phyloP scores from a whole-genome alignment of 1,140 invertebrate species.

The Lepidostoma basale region DNA sequence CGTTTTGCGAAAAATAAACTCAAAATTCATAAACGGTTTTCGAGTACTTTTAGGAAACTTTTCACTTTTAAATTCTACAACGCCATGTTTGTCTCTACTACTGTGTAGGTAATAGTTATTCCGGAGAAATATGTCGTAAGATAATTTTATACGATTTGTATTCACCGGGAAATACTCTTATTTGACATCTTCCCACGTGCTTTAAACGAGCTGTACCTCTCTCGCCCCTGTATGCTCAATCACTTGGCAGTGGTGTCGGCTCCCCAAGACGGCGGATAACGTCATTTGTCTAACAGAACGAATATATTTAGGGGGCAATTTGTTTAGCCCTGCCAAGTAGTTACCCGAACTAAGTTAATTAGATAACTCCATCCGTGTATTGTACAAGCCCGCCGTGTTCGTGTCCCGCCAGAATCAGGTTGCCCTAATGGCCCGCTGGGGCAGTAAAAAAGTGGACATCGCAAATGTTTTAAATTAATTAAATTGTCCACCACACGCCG shows the following conservation, averaged over 20 bases:
- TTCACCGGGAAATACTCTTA: no score
- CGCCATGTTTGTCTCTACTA: no score
- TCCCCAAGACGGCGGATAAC: neutral
- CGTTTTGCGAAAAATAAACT: no score
- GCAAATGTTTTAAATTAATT: conserved; percentile 26
- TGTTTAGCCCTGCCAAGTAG: conserved; percentile 5
- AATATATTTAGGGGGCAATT: neutral
- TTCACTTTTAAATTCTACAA: no score
- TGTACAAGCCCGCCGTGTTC: conserved; percentile 4
- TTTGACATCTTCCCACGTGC: no score
- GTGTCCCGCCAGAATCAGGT: conserved; percentile 7
- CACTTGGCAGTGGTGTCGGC: neutral
- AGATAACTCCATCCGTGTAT: conserved; percentile 8
- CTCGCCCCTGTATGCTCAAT: neutral
- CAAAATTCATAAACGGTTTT: no score
- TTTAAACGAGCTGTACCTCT: neutral
- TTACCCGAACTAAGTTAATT: conserved; percentile 2
- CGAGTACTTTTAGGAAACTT: no score
- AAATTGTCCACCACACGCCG: conserved; percentile 1
- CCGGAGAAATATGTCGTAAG: no score
- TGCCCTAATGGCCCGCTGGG: neutral
- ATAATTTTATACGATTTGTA: no score
- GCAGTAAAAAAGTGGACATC: neutral
- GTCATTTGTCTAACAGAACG: neutral
- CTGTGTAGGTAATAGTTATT: no score